These are phyloP conservation scores for Graptemys geographica DNA, from an alignment of 2,797 vertebrate genomes.

Conservation along the genomic window DNA sequence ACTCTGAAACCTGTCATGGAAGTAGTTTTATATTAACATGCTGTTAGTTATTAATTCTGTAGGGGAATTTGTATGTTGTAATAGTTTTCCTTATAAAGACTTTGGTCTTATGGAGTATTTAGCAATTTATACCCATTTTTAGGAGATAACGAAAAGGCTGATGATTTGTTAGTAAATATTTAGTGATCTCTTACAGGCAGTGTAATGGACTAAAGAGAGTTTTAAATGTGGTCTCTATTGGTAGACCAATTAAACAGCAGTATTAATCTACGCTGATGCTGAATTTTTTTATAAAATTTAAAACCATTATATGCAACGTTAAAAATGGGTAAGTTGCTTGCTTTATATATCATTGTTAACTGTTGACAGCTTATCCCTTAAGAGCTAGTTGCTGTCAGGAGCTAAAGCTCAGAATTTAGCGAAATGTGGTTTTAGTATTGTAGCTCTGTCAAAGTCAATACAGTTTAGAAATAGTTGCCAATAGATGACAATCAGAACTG, in stretches of 20 bases:
- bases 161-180: neutral
- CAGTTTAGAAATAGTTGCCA: conserved; percentile 34
- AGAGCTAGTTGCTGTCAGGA: neutral
- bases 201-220: neutral
- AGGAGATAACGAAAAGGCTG: neutral
- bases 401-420: conserved; percentile 15
- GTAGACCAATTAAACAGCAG: neutral
- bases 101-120: too few relatives aligned
- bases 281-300: neutral
- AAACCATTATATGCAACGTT: neutral
- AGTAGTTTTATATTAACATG: neutral
- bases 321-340: neutral
- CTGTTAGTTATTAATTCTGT: neutral
- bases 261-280: neutral
- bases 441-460: neutral
- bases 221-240: neutral
- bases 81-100: neutral
- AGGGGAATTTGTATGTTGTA: neutral
- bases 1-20: neutral
- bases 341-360: neutral
- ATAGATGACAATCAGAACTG: neutral
- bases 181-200: neutral
- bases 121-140: neutral
- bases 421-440: conserved; percentile 7
- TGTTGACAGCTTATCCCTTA: neutral